phyloP scores from a whole-genome alignment of 2,888 invertebrate species.

The Cylindroiulus punctatus region DNA sequence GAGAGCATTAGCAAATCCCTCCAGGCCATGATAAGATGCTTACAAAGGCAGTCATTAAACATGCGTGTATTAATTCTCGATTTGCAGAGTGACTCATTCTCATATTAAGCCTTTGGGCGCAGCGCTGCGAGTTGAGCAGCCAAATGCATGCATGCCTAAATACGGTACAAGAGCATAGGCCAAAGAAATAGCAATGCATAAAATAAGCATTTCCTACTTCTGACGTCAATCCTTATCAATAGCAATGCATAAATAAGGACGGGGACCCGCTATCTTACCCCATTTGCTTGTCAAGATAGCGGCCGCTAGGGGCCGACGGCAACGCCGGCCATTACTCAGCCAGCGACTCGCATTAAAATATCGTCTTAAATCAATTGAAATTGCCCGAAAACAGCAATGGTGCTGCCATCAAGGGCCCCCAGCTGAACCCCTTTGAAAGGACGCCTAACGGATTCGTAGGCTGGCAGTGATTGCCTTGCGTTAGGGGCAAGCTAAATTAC shows the following conservation, averaged over 20 bases:
- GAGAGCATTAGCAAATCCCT: not conserved
- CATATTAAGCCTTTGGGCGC: not conserved
- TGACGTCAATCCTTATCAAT: not conserved
- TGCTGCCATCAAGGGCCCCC: not conserved
- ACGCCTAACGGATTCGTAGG: too few relatives aligned
- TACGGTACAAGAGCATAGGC: not conserved
- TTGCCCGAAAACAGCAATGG: not conserved
- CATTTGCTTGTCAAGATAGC: not conserved
- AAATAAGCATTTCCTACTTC: not conserved
- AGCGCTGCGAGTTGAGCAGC: not conserved
- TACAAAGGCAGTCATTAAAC: not conserved
- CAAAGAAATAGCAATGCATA: not conserved
- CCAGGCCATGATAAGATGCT: not conserved
- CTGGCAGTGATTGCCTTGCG: too few relatives aligned
- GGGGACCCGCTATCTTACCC: not conserved
- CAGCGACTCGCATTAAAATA: not conserved
- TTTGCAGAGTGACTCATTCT: not conserved
- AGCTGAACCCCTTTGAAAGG: not conserved
- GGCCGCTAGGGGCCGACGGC: not conserved
- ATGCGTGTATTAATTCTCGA: not conserved
- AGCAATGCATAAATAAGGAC: not conserved
- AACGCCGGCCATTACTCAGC: not conserved
- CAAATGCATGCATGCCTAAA: not conserved
- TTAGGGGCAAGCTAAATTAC: too few relatives aligned
- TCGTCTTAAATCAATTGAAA: not conserved